phyloP scores from a whole-genome alignment of 37 sponge, comb jelly and placozoan species.

The Chondrosia reniformis region DNA sequence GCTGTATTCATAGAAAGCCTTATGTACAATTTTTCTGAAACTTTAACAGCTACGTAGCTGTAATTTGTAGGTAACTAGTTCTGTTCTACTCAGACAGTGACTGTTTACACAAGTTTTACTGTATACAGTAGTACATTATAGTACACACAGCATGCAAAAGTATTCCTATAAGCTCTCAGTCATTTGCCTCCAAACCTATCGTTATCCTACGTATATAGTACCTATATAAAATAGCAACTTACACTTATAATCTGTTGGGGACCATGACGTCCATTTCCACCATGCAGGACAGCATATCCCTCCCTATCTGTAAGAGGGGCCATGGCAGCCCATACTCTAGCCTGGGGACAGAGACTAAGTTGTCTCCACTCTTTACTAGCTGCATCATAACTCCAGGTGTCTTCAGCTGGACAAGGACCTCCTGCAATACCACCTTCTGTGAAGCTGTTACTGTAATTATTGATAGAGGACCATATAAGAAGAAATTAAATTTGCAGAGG shows the following conservation, averaged over 20 bases:
- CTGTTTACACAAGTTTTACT: no score
- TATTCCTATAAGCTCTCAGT: no score
- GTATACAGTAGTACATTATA: no score
- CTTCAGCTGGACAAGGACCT: conserved; percentile 67
- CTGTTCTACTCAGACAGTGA: no score
- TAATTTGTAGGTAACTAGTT: no score
- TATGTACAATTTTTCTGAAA: no score
- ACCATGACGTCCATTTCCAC: conserved; percentile 28
- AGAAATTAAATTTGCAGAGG: background rate
- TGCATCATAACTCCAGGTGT: conserved; percentile 42
- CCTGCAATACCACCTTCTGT: conserved; percentile 37
- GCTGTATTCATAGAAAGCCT: no score
- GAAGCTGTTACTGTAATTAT: background rate
- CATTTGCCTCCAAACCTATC: no score
- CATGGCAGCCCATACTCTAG: conserved; percentile 45
- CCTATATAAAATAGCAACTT: background rate
- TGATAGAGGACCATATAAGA: background rate
- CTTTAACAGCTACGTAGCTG: no score
- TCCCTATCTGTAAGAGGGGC: conserved; percentile 34
- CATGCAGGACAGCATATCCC: conserved; percentile 47
- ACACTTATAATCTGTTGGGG: conserved; percentile 17
- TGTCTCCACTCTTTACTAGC: conserved; percentile 16
- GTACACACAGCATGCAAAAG: no score
- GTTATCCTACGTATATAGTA: background rate
- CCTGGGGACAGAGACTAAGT: conserved; percentile 37